phyloP scores from a whole-genome alignment of 2,888 invertebrate genomes.

The Aporophyla lueneburgensis region DNA sequence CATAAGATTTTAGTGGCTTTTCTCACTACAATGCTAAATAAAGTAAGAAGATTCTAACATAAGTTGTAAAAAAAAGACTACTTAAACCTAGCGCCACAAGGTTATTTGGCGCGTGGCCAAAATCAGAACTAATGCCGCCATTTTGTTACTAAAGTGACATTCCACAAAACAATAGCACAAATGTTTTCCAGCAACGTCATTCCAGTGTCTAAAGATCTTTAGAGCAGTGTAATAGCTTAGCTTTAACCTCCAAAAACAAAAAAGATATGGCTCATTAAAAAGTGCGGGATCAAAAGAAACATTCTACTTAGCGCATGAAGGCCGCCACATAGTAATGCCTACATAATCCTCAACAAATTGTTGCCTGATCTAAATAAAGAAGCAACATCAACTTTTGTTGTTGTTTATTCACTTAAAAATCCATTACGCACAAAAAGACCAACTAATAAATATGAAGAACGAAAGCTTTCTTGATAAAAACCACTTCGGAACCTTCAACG shows the following conservation, averaged over 20 bases:
- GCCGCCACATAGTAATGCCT: slow-evolving; percentile 31
- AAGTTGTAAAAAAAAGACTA: neutral
- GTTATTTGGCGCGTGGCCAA: neutral
- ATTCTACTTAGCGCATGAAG: slow-evolving; percentile 8
- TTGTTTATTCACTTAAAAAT: slow-evolving; percentile 89
- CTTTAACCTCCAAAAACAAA: neutral
- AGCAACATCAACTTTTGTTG: slow-evolving; percentile 73
- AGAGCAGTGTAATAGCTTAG: neutral
- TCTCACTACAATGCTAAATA: neutral
- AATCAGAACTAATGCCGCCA: neutral
- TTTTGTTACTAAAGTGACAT: neutral
- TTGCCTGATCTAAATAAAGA: slow-evolving; percentile 66
- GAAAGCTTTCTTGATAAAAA: slow-evolving; percentile 78
- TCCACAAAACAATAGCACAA: neutral
- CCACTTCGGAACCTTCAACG: slow-evolving; percentile 39
- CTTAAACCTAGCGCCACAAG: neutral
- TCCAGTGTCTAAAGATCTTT: neutral
- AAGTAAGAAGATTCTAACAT: neutral
- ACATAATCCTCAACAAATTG: slow-evolving; percentile 63
- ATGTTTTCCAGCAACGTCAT: neutral
- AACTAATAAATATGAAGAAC: slow-evolving; percentile 87
- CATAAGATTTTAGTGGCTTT: neutral
- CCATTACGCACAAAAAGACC: slow-evolving; percentile 88
- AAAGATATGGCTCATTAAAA: neutral
- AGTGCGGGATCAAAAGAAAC: slow-evolving; percentile 18